A percentile compares a stretch with the other conserved stretches of the same genome.
phyloP scores from a whole-genome alignment of 2,113 vertebrate species.

The Candoia aspera region DNA sequence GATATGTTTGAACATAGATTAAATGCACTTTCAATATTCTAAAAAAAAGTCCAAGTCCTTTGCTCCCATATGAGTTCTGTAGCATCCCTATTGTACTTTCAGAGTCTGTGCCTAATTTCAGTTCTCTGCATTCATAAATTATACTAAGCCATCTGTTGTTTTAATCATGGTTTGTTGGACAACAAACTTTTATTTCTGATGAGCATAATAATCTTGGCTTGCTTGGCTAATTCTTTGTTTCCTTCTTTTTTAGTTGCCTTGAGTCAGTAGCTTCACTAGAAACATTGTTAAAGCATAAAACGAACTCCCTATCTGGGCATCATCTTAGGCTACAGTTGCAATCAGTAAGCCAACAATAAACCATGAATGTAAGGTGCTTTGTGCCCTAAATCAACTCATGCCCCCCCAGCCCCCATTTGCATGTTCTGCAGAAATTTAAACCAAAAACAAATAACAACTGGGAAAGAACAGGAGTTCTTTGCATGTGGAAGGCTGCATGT shows the following conservation, averaged over 20 bases:
- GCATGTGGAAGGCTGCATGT: neutral
- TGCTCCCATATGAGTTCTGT: neutral
- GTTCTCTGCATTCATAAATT: neutral
- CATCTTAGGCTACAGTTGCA: neutral
- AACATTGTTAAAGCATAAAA: neutral
- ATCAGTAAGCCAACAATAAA: neutral
- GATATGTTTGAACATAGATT: neutral
- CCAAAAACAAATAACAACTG: neutral
- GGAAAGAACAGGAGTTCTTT: neutral
- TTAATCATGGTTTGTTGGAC: neutral
- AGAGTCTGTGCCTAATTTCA: neutral
- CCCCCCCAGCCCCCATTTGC: neutral
- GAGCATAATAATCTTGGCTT: neutral
- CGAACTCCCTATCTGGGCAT: neutral
- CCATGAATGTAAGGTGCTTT: neutral
- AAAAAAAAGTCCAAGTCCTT: neutral
- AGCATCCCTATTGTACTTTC: neutral
- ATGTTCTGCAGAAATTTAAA: neutral
- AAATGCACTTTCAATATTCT: neutral
- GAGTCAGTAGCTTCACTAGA: neutral
- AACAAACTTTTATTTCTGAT: neutral
- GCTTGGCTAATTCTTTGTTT: neutral
- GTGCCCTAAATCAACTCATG: neutral
- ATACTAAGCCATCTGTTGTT: neutral
- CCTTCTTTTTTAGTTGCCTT: neutral